Evolutionary conservation across 2,797 vertebrate genomes (phyloP).

Genomic region (Esox lucius): DNA sequence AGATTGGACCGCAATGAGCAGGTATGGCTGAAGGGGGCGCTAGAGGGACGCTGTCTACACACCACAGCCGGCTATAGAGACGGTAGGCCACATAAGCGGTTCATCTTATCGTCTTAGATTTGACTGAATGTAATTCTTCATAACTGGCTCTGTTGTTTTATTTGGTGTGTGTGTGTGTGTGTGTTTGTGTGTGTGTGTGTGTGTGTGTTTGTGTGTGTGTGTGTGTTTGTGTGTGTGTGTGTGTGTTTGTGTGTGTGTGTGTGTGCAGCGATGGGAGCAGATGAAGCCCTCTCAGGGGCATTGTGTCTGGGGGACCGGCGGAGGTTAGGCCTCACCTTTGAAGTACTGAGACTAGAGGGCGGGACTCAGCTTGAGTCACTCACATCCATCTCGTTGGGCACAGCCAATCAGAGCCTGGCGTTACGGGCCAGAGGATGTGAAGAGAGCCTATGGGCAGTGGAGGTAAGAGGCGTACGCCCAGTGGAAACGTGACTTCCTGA

Average conservation of each 20-base stretch:
- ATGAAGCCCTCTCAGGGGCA: slow-evolving; percentile 68
- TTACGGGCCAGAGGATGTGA: slow-evolving; percentile 72
- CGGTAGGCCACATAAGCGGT: slow-evolving; percentile 54
- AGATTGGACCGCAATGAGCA: slow-evolving; percentile 69
- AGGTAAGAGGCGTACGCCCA: slow-evolving; percentile 62
- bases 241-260: slow-evolving; percentile 16
- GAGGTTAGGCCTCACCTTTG: slow-evolving; percentile 52
- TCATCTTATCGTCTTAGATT: background rate
- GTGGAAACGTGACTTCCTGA: background rate
- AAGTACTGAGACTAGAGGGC: slow-evolving; percentile 58
- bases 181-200: slow-evolving; percentile 3
- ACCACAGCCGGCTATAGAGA: slow-evolving; percentile 67
- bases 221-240: slow-evolving; percentile 17
- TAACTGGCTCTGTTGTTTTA: background rate
- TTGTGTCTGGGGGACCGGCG: slow-evolving; percentile 65
- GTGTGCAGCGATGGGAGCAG: slow-evolving; percentile 52
- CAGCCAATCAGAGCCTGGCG: slow-evolving; percentile 70
- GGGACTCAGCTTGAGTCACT: slow-evolving; percentile 52
- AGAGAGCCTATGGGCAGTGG: slow-evolving; percentile 63
- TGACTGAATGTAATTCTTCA: background rate
- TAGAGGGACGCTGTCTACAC: slow-evolving; percentile 70
- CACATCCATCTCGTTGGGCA: slow-evolving; percentile 63
- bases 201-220: slow-evolving; percentile 11
- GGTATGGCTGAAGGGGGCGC: slow-evolving; percentile 71
- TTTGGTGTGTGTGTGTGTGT: slow-evolving; percentile 17